Evolutionary conservation across 2,888 invertebrate genomes (phyloP).

Genomic region (Lissocephala sabroskyi): DNA sequence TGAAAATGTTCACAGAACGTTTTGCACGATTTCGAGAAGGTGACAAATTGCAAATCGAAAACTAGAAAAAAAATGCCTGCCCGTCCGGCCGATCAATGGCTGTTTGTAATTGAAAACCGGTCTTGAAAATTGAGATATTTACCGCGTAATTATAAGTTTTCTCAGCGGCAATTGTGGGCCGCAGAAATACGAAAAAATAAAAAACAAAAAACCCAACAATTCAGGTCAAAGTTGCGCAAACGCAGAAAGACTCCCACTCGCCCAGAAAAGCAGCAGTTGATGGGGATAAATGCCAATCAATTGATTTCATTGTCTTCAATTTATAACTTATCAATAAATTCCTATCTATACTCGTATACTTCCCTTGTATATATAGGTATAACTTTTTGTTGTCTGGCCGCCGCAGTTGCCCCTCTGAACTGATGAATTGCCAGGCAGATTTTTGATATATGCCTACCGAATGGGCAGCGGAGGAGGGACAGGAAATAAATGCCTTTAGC

Average conservation of each 20-base stretch:
- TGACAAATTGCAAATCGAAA: slow-evolving; percentile 12
- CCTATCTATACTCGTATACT: no score
- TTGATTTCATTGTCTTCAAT: slow-evolving; percentile 65
- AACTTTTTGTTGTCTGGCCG: slow-evolving; percentile 19
- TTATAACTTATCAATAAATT: slow-evolving; percentile 55
- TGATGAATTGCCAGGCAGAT: no score
- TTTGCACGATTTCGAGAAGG: slow-evolving; percentile 47
- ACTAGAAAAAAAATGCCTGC: neutral
- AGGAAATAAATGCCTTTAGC: no score
- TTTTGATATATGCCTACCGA: no score
- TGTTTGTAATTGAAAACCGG: slow-evolving; percentile 34
- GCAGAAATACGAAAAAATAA: slow-evolving; percentile 2
- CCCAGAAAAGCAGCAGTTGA: slow-evolving; percentile 10
- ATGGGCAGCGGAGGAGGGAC: no score
- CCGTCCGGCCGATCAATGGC: no score
- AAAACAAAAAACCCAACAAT: no score
- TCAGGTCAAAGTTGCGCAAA: neutral
- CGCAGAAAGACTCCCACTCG: neutral
- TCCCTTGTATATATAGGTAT: no score
- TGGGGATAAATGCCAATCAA: slow-evolving; percentile 59
- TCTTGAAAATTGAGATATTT: slow-evolving; percentile 52
- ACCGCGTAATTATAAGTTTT: slow-evolving; percentile 51
- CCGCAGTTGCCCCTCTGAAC: no score
- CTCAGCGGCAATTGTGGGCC: slow-evolving; percentile 17
- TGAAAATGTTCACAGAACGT: slow-evolving; percentile 46